phyloP scores from a whole-genome alignment of 53 echinoderm and acorn worm genomes.

The Actinopyga echinites region DNA sequence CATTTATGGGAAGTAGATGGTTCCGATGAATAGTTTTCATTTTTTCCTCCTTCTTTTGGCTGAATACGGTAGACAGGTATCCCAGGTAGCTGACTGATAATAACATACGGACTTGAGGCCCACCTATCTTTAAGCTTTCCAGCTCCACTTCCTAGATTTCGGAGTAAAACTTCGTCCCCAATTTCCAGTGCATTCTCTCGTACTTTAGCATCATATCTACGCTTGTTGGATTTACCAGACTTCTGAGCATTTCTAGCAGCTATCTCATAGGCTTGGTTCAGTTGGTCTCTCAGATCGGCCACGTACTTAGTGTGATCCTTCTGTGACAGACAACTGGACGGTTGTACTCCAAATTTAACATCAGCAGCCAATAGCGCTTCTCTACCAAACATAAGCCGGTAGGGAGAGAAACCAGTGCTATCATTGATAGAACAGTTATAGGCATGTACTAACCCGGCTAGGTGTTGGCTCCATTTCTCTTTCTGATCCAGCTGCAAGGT shows the following conservation, averaged over 20 bases:
- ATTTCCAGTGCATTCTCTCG: constrained; percentile 1
- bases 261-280: constrained; percentile 38
- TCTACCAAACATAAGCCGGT: constrained; percentile 64
- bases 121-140: constrained; percentile 49
- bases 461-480: constrained; percentile 1
- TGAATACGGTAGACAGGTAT: constrained; percentile 53
- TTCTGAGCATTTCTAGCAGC: constrained; percentile 38
- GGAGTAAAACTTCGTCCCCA: constrained; percentile 44
- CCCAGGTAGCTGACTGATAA: constrained; percentile 15
- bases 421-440: constrained; percentile 48
- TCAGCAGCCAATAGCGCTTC: constrained; percentile 54
- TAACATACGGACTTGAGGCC: constrained; percentile 2
- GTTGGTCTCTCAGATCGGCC: constrained; percentile 2
- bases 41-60: constrained; percentile 42
- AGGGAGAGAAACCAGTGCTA: constrained; percentile 58
- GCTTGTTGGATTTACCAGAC: constrained; percentile 29
- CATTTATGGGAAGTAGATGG: background rate
- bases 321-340: background rate
- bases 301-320: constrained; percentile 34
- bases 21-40: constrained; percentile 4
- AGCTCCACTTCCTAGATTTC: constrained; percentile 27
- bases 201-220: constrained; percentile 52
- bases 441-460: background rate
- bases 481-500: background rate
- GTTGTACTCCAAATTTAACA: background rate